Evolutionary conservation across 2,113 vertebrate genomes (phyloP).

Genomic region (Atlantisia rogersi): DNA sequence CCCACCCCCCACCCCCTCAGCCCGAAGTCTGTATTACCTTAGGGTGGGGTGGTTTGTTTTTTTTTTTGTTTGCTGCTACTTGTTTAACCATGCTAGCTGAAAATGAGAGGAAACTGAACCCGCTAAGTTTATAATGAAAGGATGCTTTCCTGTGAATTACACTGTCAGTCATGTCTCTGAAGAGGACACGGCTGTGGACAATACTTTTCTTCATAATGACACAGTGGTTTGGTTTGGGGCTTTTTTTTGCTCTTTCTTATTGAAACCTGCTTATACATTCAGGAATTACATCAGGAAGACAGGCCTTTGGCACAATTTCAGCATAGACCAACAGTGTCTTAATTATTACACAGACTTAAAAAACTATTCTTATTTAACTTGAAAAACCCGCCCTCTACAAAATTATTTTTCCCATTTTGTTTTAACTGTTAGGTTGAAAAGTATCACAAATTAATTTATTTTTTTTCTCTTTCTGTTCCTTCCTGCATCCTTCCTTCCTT

Average conservation of each 20-base stretch:
- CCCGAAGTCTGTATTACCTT: not conserved
- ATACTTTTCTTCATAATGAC: constrained; percentile 8
- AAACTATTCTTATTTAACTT: not conserved
- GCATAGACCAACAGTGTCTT: not conserved
- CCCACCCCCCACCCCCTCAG: not conserved
- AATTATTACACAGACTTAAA: not conserved
- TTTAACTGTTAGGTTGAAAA: not conserved
- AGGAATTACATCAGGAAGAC: not conserved
- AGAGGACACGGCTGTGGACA: not conserved
- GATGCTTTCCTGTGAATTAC: constrained; percentile 53
- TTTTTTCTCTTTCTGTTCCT: not conserved
- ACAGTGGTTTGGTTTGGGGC: not conserved
- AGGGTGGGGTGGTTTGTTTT: not conserved
- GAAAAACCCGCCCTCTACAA: not conserved
- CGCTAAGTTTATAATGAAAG: not conserved
- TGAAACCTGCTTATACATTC: not conserved
- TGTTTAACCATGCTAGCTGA: not conserved
- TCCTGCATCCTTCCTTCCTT: not conserved
- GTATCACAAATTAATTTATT: not conserved
- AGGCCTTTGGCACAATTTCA: not conserved
- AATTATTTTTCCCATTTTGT: not conserved
- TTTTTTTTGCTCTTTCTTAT: not conserved
- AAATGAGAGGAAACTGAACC: constrained; percentile 3
- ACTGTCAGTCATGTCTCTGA: constrained; percentile 10
- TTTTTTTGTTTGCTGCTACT: not conserved